phyloP scores from a whole-genome alignment of 92 coral and sea anemone genomes.

The Palythoa heliodiscus region DNA sequence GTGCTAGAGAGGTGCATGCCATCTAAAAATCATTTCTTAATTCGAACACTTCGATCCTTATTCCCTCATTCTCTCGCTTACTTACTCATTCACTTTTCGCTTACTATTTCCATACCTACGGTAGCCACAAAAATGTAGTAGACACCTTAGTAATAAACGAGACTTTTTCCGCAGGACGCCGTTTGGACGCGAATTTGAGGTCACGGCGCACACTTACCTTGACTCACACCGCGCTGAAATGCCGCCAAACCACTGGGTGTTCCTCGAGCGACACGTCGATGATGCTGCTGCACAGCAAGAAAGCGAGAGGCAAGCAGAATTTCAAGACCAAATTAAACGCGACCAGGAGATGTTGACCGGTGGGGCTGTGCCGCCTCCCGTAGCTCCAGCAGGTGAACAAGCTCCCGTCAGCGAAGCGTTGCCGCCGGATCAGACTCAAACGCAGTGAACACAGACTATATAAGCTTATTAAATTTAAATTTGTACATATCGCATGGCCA shows the following conservation, averaged over 20 bases:
- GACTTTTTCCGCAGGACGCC: constrained; percentile 71
- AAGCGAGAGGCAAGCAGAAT: constrained; percentile 67
- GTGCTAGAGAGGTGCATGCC: too few relatives aligned
- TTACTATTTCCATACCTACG: too few relatives aligned
- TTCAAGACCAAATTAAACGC: constrained; percentile 59
- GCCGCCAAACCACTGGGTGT: constrained; percentile 95
- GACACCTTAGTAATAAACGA: neutral
- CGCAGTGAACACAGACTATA: neutral
- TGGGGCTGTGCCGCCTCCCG: neutral
- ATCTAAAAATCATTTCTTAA: too few relatives aligned
- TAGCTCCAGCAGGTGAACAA: constrained; percentile 14
- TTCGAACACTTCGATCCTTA: too few relatives aligned
- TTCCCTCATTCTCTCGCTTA: too few relatives aligned
- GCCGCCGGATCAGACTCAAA: constrained; percentile 26
- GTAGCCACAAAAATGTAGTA: neutral
- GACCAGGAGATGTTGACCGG: constrained; percentile 10
- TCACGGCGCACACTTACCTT: constrained; percentile 80
- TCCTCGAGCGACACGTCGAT: constrained; percentile 66
- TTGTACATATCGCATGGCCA: constrained; percentile 13
- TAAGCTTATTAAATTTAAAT: neutral
- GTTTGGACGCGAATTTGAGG: constrained; percentile 95
- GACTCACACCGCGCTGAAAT: constrained; percentile 96
- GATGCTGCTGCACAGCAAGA: constrained; percentile 82
- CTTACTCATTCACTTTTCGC: too few relatives aligned
- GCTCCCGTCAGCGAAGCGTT: constrained; percentile 22